Base-by-base conservation (phyloP, 2,113 vertebrate genomes). In the Pseudonaja textilis region DNA sequence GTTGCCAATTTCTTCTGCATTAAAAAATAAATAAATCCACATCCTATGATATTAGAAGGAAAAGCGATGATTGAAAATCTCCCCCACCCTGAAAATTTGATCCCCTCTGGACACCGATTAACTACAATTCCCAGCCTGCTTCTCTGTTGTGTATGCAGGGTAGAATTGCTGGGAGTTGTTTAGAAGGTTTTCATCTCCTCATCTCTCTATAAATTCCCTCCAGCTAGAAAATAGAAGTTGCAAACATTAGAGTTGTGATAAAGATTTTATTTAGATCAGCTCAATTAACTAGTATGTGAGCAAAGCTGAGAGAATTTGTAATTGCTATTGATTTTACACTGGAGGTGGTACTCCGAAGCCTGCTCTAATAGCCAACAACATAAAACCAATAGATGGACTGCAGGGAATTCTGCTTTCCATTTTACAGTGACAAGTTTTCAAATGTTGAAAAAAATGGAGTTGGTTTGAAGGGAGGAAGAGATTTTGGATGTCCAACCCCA, bases 251-350 rank as follows among this genome's bases (percentile, higher is more conserved):
- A 92, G 16, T 5, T 94, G 91, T 0, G 4, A 61, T 45, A 89
- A 89, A 90, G 93, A 59, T 59, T 9, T 39, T 92, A 93, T 29
- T 14, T 85, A 50, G 55, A 91, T 85, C 92, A 87, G 87, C 54
- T 52, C 93, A 93, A 91, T 59, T 91, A 89, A 89, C 85, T 85
- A 91, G 23, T 18, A 91, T 11, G 0, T 8, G 45, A 45, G 50
- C 34, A 93, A n/a, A 47, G 45, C 16, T 52, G 50, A 85, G 54
- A n/a, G 57, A 87, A 52, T 61, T 86, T 86, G 56, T 81, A 64
- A 93, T 90, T 86, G 50, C 81, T 90, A 93, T 93, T 87, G 92
- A 93, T 90, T 93, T 90, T 93, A 93, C 87, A 74, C 92, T 93
- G 55, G 74, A 93, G 88, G 88, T 87, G 81, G 74, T 61, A 85